A percentile compares a stretch with the other conserved stretches of the same genome.
Conservation (phyloP, 1,140 invertebrate species). For the Heliconius nattereri region DNA sequence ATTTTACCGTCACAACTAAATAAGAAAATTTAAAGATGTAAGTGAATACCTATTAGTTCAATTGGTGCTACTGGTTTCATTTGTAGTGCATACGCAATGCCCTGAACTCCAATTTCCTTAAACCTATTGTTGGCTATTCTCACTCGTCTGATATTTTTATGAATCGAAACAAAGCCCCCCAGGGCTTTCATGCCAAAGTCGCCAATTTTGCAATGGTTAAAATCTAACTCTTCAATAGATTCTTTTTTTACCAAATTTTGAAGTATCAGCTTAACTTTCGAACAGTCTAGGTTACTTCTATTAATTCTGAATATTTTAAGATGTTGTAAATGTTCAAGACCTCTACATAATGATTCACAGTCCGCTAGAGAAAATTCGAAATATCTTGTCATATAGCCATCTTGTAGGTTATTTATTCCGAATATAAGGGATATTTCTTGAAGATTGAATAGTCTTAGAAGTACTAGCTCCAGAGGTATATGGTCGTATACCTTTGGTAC, state of each 20-base stretch:
- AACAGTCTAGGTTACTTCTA: conserved; percentile 72
- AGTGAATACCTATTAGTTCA: conserved; percentile 63
- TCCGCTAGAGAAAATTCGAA: conserved; percentile 73
- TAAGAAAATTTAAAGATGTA: neutral
- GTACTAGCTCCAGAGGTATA: conserved; percentile 66
- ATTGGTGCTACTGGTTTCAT: conserved; percentile 75
- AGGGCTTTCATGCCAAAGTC: conserved; percentile 77
- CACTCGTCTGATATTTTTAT: conserved; percentile 67
- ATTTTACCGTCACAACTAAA: neutral
- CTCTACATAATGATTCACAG: conserved; percentile 70
- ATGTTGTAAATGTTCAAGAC: conserved; percentile 65
- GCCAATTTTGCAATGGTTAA: conserved; percentile 77
- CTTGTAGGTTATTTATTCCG: conserved; percentile 62
- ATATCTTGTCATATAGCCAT: conserved; percentile 61
- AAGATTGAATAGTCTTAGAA: conserved; percentile 65
- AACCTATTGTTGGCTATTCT: conserved; percentile 75
- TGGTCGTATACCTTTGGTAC: conserved; percentile 71
- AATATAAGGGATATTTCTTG: conserved; percentile 73
- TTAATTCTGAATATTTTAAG: conserved; percentile 71
- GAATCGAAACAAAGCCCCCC: conserved; percentile 69
- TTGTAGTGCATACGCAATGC: conserved; percentile 73
- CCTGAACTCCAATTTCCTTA: conserved; percentile 69
- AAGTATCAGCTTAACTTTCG: conserved; percentile 70
- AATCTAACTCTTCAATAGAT: conserved; percentile 75
- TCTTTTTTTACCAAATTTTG: conserved; percentile 69